Evolutionary conservation across 2,888 invertebrate species (phyloP).

Genomic region (Brachypalpus laphriformis): DNA sequence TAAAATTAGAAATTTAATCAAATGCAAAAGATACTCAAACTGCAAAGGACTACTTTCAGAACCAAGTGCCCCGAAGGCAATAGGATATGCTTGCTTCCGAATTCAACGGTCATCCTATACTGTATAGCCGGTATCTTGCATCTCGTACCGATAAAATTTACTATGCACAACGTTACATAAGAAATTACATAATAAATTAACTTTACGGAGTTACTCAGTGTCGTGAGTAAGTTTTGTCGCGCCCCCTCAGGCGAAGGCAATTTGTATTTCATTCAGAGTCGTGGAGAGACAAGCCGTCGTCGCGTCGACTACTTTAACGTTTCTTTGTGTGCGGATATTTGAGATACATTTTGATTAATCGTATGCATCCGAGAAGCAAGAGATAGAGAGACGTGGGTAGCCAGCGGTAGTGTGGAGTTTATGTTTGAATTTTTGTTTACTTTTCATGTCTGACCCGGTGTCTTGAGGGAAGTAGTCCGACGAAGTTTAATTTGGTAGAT

Average conservation of each 20-base stretch:
- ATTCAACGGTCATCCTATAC: not conserved
- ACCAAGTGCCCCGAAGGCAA: not conserved
- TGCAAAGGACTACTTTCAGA: not conserved
- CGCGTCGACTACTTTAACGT: not conserved
- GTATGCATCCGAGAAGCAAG: conserved; percentile 18
- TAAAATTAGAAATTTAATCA: not conserved
- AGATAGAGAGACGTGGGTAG: not conserved
- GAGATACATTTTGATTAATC: conserved; percentile 54
- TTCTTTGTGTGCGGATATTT: conserved; percentile 5
- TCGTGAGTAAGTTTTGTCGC: conserved; percentile 20
- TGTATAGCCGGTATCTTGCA: too few species aligned
- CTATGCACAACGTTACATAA: not conserved
- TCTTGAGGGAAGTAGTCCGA: not conserved
- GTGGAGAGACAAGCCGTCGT: not conserved
- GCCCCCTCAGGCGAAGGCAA: not conserved
- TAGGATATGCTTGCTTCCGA: not conserved
- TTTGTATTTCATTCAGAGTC: conserved; percentile 10
- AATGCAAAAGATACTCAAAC: not conserved
- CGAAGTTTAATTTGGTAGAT: conserved; percentile 25
- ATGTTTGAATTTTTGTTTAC: not conserved
- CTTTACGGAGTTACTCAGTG: not conserved
- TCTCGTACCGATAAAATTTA: not conserved
- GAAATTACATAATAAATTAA: conserved; percentile 26
- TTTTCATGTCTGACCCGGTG: not conserved
- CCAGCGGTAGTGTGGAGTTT: not conserved